Base-by-base conservation (phyloP, 2,113 vertebrate species). In the Marcusenius ussheri region DNA sequence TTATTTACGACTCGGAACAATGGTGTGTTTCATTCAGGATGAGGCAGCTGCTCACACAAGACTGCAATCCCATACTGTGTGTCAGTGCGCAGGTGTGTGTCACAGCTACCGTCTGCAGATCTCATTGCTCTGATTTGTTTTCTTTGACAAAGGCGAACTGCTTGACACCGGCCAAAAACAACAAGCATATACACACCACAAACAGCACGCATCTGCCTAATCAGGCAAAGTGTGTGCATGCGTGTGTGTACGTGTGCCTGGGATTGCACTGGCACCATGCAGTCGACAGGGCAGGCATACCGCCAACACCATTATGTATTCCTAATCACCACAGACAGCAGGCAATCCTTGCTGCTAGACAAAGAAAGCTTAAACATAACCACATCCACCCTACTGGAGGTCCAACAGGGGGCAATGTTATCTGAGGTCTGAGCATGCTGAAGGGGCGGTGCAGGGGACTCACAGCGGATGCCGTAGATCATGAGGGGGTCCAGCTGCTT, bases 401-500 rank as follows among this genome's bases (percentile, higher is more conserved):
- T 42, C 35, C 42, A 35, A 42, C 27, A 17, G 15, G 35, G 74
- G 35, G 35, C 31, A 42, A 19, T 7, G 70, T 35, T 77, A 77
- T 77, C 15, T 39, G 31, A 77, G 74, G 35, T 8, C 74, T 17
- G 31, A 35, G 5, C 1, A 35, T 19, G 17, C 6, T 2, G 31
- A 80, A 80, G 74, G n/a, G 66, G 27, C 3, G 66, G 9, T 1
- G 66, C 66, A 35, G 13, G 80, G 45, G 51, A 97, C 98, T 98
- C 93, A 99, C 98, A 99, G 85, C 98, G 97, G 92, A 99, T 98
- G 45, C 98, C 98, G 0, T 99, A 99, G 94, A 99, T 99, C 96
- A 99, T 99, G 91, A 99, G 97, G 0, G 98, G 98, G 91, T 99
- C 98, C 2, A 99, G 97, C 92, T 99, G 98, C 91, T 99, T 99